These are phyloP conservation scores for Spea bombifrons DNA, from an alignment of 2,113 vertebrate genomes.

Conservation along the genomic window DNA sequence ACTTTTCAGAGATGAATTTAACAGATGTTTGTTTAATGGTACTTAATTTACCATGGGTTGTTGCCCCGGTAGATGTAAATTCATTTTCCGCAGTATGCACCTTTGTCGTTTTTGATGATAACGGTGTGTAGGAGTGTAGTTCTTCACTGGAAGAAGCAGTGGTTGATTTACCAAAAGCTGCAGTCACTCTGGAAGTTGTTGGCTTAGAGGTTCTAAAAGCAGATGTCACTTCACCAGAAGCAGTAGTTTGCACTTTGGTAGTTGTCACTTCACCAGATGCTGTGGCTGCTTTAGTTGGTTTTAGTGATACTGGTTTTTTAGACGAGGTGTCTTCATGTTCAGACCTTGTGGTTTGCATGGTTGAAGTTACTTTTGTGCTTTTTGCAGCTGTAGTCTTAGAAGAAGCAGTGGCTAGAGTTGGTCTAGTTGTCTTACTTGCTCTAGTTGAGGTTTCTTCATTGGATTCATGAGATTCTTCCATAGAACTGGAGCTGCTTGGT, in stretches of 20 bases:
- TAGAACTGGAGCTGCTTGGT: slow-evolving; percentile 8
- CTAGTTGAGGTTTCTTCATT: too few relatives aligned
- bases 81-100: background rate
- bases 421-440: too few relatives aligned
- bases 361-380: too few relatives aligned
- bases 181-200: background rate
- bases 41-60: background rate
- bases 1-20: background rate
- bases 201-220: background rate
- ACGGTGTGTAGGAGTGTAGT: background rate
- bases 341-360: too few relatives aligned
- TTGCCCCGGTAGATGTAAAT: background rate
- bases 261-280: too few relatives aligned
- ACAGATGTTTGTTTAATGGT: background rate
- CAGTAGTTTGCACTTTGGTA: background rate
- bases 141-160: background rate
- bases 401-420: too few relatives aligned
- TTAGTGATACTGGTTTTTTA: too few relatives aligned
- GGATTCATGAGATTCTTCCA: too few relatives aligned
- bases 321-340: too few relatives aligned
- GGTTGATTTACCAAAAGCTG: slow-evolving; percentile 2
- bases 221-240: slow-evolving; percentile 11
- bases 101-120: background rate
- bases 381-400: too few relatives aligned
- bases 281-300: too few relatives aligned